phyloP scores from a whole-genome alignment of 2,113 vertebrate genomes.

The Poeciliopsis turrubarensis region DNA sequence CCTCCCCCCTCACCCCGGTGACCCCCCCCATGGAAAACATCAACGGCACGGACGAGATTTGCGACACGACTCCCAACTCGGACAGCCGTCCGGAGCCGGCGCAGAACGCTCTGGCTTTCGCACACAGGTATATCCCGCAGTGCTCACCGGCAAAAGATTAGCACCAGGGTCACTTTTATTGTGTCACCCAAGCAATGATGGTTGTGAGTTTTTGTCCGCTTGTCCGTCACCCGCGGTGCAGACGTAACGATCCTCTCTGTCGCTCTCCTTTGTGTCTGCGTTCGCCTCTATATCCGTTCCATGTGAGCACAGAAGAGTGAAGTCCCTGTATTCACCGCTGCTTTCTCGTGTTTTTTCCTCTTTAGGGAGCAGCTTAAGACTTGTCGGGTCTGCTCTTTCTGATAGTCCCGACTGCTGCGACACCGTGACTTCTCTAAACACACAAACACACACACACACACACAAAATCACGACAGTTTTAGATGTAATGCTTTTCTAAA shows the following conservation, averaged over 20 bases:
- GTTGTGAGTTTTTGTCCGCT: conserved; percentile 3
- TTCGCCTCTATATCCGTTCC: conserved; percentile 32
- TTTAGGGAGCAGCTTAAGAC: conserved; percentile 81
- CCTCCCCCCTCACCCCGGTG: conserved; percentile 94
- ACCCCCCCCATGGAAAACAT: conserved; percentile 89
- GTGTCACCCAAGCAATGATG: conserved; percentile 69
- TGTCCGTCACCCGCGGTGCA: conserved; percentile 19
- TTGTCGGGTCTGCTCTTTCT: conserved; percentile 81
- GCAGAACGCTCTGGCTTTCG: conserved; percentile 94
- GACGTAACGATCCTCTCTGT: background rate
- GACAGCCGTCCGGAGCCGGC: conserved; percentile 90
- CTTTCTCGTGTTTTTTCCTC: conserved; percentile 73
- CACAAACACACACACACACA: background rate
- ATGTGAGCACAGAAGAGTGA: conserved; percentile 42
- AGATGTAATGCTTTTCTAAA: conserved; percentile 27
- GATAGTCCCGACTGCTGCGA: conserved; percentile 70
- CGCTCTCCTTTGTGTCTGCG: conserved; percentile 8
- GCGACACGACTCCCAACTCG: conserved; percentile 89
- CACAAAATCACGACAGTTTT: conserved; percentile 15
- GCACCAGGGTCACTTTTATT: background rate
- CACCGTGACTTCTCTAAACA: conserved; percentile 43
- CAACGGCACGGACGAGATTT: conserved; percentile 93
- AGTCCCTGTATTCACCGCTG: conserved; percentile 58
- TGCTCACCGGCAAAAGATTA: conserved; percentile 10
- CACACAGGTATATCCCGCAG: conserved; percentile 89